These are phyloP conservation scores for Eretmochelys imbricata DNA, from an alignment of 2,113 vertebrate species.

Conservation along the genomic window DNA sequence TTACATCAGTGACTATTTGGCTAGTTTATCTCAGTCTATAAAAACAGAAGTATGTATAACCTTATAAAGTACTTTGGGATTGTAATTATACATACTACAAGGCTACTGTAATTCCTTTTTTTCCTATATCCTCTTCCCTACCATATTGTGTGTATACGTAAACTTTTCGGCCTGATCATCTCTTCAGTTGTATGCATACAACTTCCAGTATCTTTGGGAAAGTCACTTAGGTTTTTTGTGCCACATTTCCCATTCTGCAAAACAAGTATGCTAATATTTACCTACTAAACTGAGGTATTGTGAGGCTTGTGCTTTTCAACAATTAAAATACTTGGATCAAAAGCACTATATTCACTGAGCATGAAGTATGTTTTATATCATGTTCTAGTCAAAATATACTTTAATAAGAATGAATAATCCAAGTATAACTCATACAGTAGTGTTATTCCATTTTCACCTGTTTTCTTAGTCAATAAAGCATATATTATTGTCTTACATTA, in stretches of 20 bases:
- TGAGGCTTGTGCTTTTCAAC: not conserved
- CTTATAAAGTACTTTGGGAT: not conserved
- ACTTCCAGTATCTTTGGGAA: not conserved
- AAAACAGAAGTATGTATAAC: not conserved
- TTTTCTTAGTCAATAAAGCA: not conserved
- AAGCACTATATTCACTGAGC: not conserved
- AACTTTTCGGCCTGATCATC: too few relatives aligned
- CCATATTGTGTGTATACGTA: too few relatives aligned
- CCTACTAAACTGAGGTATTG: not conserved
- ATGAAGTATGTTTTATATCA: not conserved
- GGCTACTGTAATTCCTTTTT: not conserved
- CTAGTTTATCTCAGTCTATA: accelerated
- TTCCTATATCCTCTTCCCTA: too few relatives aligned
- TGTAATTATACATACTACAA: not conserved
- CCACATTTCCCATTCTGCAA: not conserved
- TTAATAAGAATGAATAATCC: not conserved
- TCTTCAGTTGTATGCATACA: not conserved
- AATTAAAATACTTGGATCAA: not conserved
- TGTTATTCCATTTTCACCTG: not conserved
- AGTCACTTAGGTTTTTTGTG: not conserved
- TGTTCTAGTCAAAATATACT: not conserved
- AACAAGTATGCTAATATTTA: not conserved
- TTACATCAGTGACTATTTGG: accelerated
- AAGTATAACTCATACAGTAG: not conserved
- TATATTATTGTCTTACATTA: not conserved